Evolutionary conservation across 37 sponge, comb jelly and placozoan species (phyloP).

Genomic region (Aphrocallistes beatrix): DNA sequence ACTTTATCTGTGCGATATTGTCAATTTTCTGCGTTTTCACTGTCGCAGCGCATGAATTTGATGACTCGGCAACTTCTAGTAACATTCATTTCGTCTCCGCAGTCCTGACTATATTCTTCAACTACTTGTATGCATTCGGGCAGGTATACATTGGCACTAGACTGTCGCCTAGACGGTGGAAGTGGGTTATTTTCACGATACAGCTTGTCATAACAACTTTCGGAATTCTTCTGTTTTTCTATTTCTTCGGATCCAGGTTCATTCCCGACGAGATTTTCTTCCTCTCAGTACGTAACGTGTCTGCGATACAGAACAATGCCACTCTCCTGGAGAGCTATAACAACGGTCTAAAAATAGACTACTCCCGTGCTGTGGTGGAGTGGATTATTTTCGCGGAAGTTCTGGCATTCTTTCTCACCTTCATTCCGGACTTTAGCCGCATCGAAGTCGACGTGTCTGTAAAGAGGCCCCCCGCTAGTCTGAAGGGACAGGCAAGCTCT

Average conservation of each 20-base stretch:
- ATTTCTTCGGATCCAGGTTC: not conserved
- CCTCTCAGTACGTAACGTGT: not conserved
- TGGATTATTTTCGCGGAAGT: slow-evolving; percentile 19
- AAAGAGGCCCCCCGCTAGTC: not conserved
- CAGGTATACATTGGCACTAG: not conserved
- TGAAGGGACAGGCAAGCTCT: too few relatives aligned
- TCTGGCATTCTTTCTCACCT: slow-evolving; percentile 46
- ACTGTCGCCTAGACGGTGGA: not conserved
- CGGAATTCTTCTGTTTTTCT: slow-evolving; percentile 5
- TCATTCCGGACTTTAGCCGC: slow-evolving; percentile 38
- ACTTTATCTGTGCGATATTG: not conserved
- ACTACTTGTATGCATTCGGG: not conserved
- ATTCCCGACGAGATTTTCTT: not conserved
- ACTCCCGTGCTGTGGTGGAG: not conserved
- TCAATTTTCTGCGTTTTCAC: not conserved
- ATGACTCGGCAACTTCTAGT: not conserved
- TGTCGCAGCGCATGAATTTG: not conserved
- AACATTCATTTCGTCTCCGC: not conserved
- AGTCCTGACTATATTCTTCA: slow-evolving; percentile 1
- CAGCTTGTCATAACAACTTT: not conserved
- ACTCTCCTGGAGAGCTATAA: not conserved
- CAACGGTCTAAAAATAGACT: not conserved
- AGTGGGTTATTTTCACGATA: not conserved
- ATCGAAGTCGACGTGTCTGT: slow-evolving; percentile 29
- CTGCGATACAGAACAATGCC: not conserved